Percentiles rank a stretch among this genome's conserved stretches.
Conservation (phyloP, 2,113 vertebrate species). For the Oenanthe melanoleuca region DNA sequence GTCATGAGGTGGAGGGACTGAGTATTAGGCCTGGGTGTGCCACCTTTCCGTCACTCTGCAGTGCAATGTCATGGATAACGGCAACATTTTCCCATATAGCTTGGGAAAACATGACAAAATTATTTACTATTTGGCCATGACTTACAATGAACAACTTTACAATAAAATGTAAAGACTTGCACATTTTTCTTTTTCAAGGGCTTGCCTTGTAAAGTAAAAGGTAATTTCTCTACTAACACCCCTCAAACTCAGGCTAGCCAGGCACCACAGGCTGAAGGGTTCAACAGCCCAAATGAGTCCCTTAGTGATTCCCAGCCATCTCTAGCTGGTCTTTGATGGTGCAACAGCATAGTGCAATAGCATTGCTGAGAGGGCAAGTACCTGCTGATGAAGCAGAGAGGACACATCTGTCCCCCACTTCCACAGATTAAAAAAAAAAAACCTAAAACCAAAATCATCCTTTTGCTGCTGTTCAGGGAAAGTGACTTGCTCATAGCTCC, state of each 20-base stretch:
- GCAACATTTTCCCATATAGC: background rate
- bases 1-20: fast-evolving
- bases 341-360: background rate
- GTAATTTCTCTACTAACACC: background rate
- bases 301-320: background rate
- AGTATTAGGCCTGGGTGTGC: background rate
- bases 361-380: background rate
- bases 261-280: background rate
- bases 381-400: background rate
- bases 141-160: background rate
- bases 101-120: background rate
- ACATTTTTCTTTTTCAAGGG: background rate
- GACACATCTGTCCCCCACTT: background rate
- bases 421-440: background rate
- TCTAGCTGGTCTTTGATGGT: background rate
- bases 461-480: background rate
- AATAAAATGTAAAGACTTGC: background rate
- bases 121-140: background rate
- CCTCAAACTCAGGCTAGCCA: background rate
- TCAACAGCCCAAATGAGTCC: background rate
- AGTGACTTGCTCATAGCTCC: background rate
- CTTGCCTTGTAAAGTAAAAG: background rate
- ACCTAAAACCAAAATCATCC: background rate
- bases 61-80: background rate
- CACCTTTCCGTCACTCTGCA: background rate